Evolutionary conservation across 2,888 invertebrate species (phyloP), one percentile per base, ranked within the genome.

Genomic region (Tanytarsus gracilentus): DNA sequence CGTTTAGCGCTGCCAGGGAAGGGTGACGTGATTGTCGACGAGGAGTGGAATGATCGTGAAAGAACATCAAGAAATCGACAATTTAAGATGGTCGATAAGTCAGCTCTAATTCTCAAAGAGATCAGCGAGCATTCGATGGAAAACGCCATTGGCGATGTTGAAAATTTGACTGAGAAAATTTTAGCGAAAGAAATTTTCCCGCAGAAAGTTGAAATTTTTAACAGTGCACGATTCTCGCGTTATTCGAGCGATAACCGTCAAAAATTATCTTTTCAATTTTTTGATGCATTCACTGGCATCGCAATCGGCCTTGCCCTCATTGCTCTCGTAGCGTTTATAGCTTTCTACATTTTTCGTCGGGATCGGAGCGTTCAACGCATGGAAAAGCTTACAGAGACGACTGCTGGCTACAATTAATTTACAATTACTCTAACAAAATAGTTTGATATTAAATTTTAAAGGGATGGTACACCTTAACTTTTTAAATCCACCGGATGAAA

Each of bases 1-100:
- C 88, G 88, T 67, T 82, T 85, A 66, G 83, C 83, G 64, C 73
- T 85, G 62, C 85, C 85, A 0, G 81, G 82, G 63, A 77, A 78
- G 14, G 78, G 76, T 40, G 79, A 79, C 44, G 67, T 72, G 2
- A 66, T 69, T 6, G 65, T 68, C 0, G 27, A 59, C 5, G 52
- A 61, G 18, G 51, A 62, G 26, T 66, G 67, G 61, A 69, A 68
- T 55, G 70, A 71, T 63, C 68, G 71, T 4, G 69, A 68, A 49
- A 69, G 73, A 3, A 71, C 69, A 29, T 66, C 72, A 21, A 70
- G 72, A 18, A 65, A 71, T 62, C 68, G 71, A 2, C 68, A 70
- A 33, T 71, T 74, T 68, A 69, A 70, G 16, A 72, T 66, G 63
- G 74, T 74, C 6, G 70, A 72, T 63, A 72, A 71, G 62, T 71